Conservation (phyloP, 2,113 vertebrate genomes). For the Psilopogon haemacephalus region DNA sequence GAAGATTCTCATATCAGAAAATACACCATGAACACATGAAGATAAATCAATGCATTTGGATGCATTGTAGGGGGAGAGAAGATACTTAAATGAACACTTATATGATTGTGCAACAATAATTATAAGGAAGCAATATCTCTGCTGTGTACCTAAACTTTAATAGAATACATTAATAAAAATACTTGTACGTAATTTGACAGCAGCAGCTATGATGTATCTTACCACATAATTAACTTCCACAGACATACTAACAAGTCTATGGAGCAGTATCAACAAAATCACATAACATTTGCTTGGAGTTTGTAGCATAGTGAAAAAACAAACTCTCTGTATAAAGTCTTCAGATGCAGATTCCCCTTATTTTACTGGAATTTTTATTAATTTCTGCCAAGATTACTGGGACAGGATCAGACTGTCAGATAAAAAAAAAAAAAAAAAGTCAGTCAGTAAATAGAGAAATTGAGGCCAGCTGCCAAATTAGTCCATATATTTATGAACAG, state of each 20-base stretch:
- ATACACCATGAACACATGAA: not conserved
- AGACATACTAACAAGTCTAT: slow-evolving; percentile 76
- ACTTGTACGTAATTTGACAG: slow-evolving; percentile 76
- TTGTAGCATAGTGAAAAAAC: not conserved
- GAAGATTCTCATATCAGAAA: not conserved
- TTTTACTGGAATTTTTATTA: not conserved
- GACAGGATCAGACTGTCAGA: not conserved
- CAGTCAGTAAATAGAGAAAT: not conserved
- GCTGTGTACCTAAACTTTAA: slow-evolving; percentile 74
- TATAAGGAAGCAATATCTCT: slow-evolving; percentile 67
- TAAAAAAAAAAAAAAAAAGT: not conserved
- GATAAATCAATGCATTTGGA: not conserved
- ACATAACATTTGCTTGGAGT: slow-evolving; percentile 70
- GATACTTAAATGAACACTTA: not conserved
- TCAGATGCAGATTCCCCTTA: not conserved
- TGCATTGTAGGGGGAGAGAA: not conserved
- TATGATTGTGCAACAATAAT: slow-evolving; percentile 10
- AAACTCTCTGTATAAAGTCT: not conserved
- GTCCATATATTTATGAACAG: not conserved
- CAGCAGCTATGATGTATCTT: slow-evolving; percentile 79
- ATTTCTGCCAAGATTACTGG: not conserved
- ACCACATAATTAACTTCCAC: slow-evolving; percentile 88
- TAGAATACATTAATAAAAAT: slow-evolving; percentile 79
- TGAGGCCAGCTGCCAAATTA: not conserved
- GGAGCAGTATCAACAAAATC: slow-evolving; percentile 71